These are phyloP conservation scores for Myotis pilosus DNA, from an alignment of 2,797 vertebrate species.

Conservation along the genomic window DNA sequence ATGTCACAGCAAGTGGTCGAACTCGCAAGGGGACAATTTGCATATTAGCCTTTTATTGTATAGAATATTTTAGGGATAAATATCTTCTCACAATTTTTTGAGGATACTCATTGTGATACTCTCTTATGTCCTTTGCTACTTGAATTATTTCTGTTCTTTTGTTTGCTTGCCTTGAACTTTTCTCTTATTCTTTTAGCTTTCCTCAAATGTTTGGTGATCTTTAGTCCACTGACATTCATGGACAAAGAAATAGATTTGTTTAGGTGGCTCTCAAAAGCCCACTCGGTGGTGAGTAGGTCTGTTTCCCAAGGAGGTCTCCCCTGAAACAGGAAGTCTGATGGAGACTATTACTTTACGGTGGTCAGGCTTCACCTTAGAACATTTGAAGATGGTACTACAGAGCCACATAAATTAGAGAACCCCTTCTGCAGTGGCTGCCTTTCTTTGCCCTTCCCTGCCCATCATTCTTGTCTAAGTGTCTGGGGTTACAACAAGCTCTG, in stretches of 20 bases:
- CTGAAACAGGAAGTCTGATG: not conserved
- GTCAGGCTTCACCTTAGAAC: not conserved
- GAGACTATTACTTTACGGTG: not conserved
- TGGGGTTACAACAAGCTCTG: not conserved
- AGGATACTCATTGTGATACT: not conserved
- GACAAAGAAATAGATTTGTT: not conserved
- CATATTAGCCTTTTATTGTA: not conserved
- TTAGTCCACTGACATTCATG: not conserved
- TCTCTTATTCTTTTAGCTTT: not conserved
- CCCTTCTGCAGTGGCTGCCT: not conserved
- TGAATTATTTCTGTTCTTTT: slow-evolving; percentile 8
- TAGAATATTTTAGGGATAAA: not conserved
- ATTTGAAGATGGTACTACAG: not conserved
- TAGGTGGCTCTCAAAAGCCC: not conserved
- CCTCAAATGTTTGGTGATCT: slow-evolving; percentile 9
- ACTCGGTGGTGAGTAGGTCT: not conserved
- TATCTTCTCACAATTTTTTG: not conserved
- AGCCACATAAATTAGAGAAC: not conserved
- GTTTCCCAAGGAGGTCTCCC: not conserved
- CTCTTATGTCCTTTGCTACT: not conserved
- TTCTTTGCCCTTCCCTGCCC: not conserved
- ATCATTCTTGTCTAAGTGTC: not conserved
- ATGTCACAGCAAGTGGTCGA: too few relatives aligned
- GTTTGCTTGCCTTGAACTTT: slow-evolving; percentile 8
- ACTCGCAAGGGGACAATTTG: too few relatives aligned